phyloP scores from a whole-genome alignment of 2,113 vertebrate genomes.

The Leucopsar rothschildi region DNA sequence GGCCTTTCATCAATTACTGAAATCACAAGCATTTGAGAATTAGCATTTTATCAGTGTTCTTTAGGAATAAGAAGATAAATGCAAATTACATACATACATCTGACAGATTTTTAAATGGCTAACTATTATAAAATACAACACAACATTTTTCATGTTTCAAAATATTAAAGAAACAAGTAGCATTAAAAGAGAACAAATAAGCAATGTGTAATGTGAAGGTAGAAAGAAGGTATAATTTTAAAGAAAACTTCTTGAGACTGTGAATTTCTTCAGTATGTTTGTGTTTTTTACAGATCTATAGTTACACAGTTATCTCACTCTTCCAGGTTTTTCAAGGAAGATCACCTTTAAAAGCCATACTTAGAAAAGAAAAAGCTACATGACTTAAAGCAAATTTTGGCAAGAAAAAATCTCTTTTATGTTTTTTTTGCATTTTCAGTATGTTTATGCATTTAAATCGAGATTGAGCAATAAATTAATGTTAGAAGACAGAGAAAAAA shows the following conservation, averaged over 20 bases:
- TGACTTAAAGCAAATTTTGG: background rate
- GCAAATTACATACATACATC: background rate
- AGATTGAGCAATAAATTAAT: background rate
- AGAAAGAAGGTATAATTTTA: background rate
- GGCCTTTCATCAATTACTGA: background rate
- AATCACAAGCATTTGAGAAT: background rate
- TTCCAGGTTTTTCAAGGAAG: background rate
- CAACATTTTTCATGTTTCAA: background rate
- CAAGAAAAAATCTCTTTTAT: background rate
- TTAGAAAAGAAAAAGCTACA: background rate
- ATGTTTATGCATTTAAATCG: background rate
- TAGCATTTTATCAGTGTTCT: background rate
- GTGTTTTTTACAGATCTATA: background rate
- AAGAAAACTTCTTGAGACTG: background rate
- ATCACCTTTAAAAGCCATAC: background rate
- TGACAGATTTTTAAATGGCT: background rate
- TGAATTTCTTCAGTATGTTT: background rate
- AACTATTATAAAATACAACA: background rate
- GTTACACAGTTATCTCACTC: background rate
- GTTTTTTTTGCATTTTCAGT: background rate
- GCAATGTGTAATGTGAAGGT: background rate
- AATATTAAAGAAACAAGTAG: background rate
- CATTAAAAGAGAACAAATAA: background rate
- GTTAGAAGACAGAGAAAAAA: background rate
- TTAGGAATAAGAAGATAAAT: background rate